Conservation (phyloP, 2,888 invertebrate species). For the Vesta saturnalis region DNA sequence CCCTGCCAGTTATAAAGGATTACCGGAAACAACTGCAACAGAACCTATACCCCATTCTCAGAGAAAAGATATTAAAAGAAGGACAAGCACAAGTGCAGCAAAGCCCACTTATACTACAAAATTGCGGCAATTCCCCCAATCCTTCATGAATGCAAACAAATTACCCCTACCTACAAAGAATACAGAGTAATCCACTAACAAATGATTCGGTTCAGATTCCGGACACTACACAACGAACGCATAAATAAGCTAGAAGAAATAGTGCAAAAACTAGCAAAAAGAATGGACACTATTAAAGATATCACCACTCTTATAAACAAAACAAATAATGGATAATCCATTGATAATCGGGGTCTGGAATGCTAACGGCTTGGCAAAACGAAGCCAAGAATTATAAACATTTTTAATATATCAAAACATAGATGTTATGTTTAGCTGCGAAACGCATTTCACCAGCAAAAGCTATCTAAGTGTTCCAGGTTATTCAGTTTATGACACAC, state of each 20-base stretch:
- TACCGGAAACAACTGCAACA: constrained; percentile 16
- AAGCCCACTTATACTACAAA: background rate
- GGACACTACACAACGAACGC: background rate
- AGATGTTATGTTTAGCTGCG: background rate
- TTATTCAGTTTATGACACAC: no score
- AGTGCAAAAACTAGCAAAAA: constrained; percentile 11
- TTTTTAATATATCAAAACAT: background rate
- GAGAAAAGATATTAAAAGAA: constrained; percentile 14
- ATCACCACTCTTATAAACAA: constrained; percentile 10
- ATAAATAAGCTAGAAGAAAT: no score
- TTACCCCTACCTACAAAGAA: constrained; percentile 12
- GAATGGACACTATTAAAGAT: constrained; percentile 14
- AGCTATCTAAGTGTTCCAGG: no score
- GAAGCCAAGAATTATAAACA: background rate
- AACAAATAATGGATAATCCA: background rate
- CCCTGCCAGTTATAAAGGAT: constrained; percentile 20
- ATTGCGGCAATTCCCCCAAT: background rate
- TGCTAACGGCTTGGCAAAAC: no score
- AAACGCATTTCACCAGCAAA: background rate
- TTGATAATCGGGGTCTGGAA: no score
- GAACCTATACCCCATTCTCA: constrained; percentile 14
- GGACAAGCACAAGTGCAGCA: constrained; percentile 12
- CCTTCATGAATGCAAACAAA: background rate
- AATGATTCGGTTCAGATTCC: background rate
- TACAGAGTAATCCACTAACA: constrained; percentile 9